Percentiles rank a stretch among this genome's conserved stretches.
Evolutionary conservation across 2,888 invertebrate species (phyloP).

Genomic region (Scaptodrosophila latifasciaeformis): DNA sequence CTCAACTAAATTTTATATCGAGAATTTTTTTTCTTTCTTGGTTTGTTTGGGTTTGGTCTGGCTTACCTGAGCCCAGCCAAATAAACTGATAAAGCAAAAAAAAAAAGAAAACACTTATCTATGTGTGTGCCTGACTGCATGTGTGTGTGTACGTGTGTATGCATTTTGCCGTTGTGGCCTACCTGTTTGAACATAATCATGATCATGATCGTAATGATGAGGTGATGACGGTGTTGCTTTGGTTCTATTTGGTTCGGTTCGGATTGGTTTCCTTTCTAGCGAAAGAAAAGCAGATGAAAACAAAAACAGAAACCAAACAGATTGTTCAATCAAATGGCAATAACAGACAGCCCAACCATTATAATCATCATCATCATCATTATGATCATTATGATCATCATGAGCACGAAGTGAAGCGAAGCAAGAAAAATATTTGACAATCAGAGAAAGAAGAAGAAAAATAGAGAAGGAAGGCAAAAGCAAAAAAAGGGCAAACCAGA

Average conservation of each 20-base stretch:
- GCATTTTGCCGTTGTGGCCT: too few species aligned
- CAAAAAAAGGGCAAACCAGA: constrained; percentile 28
- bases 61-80: constrained; percentile 43
- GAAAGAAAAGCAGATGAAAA: too few species aligned
- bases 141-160: neutral
- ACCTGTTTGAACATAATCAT: too few species aligned
- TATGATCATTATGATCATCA: too few species aligned
- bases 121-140: constrained; percentile 32
- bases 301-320: neutral
- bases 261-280: too few species aligned
- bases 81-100: constrained; percentile 44
- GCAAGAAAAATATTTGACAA: constrained; percentile 44
- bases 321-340: constrained; percentile 5
- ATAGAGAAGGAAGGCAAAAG: constrained; percentile 30
- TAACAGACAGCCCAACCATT: too few species aligned
- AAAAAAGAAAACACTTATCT: neutral
- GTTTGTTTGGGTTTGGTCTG: constrained; percentile 9
- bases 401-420: too few species aligned
- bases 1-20: neutral
- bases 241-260: too few species aligned
- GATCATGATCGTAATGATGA: neutral
- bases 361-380: too few species aligned
- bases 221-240: neutral
- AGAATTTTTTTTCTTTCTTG: too few species aligned
- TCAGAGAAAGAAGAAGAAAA: constrained; percentile 28